These are phyloP conservation scores for Drosophila austrosaltans DNA, from an alignment of 2,888 invertebrate genomes.

Conservation along the genomic window DNA sequence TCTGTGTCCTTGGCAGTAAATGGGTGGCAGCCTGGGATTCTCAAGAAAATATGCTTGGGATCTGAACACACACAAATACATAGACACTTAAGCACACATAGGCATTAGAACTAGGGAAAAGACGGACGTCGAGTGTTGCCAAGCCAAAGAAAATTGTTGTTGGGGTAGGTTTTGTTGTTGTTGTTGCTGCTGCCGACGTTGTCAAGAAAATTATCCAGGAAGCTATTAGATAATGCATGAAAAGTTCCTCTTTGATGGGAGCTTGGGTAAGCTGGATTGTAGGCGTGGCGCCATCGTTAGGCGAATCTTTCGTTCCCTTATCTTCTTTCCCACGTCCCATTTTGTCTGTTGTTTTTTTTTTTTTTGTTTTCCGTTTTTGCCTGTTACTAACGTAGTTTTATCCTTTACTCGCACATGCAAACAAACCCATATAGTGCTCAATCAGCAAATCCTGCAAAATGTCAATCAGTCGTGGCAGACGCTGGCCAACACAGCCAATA, in stretches of 20 bases:
- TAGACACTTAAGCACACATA: constrained; percentile 28
- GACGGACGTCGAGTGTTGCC: constrained; percentile 47
- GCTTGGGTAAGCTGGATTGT: constrained; percentile 2
- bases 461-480: constrained; percentile 84
- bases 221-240: constrained; percentile 71
- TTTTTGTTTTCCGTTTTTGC: not conserved
- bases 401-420: not conserved
- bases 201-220: constrained; percentile 56
- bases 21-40: constrained; percentile 66
- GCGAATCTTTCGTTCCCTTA: not conserved
- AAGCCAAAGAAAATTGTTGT: constrained; percentile 62
- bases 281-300: constrained; percentile 5
- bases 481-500: constrained; percentile 83
- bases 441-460: constrained; percentile 84
- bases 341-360: not conserved
- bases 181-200: constrained; percentile 22
- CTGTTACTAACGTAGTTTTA: constrained; percentile 9
- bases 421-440: constrained; percentile 75
- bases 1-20: constrained; percentile 70
- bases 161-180: constrained; percentile 70
- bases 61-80: constrained; percentile 45
- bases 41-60: constrained; percentile 61
- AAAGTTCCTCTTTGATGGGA: constrained; percentile 21
- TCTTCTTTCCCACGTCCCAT: not conserved
- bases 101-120: constrained; percentile 8